Evolutionary conservation across 2,113 vertebrate species (phyloP).

Genomic region (Petrocephalus zakoni): DNA sequence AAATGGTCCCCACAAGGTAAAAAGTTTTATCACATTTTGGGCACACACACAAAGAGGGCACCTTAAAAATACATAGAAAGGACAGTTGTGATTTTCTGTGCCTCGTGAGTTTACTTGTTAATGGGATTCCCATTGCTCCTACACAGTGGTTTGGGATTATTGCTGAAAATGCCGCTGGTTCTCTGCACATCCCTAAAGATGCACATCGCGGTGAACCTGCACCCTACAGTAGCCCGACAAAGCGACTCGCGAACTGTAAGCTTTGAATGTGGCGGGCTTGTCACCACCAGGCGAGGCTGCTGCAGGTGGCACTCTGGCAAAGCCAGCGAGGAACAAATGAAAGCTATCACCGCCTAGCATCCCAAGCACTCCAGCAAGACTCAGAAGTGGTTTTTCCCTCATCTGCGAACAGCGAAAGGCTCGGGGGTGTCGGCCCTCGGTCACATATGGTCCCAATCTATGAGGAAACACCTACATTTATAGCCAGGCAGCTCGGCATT

Average conservation of each 20-base stretch:
- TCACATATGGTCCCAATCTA: constrained; percentile 28
- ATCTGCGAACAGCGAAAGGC: neutral
- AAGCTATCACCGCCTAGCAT: neutral
- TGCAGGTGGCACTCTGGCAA: neutral
- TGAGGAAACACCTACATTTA: constrained; percentile 27
- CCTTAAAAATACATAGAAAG: neutral
- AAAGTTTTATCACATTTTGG: no score
- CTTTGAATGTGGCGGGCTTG: neutral
- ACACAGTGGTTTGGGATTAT: constrained; percentile 11
- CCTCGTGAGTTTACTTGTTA: constrained; percentile 1
- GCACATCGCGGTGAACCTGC: neutral
- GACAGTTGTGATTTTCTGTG: neutral
- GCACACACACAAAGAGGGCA: neutral
- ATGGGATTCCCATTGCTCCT: constrained; percentile 27
- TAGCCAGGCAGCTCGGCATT: constrained; percentile 17
- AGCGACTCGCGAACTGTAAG: neutral
- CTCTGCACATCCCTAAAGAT: neutral
- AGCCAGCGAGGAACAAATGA: neutral
- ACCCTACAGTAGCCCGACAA: neutral
- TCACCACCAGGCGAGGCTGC: neutral
- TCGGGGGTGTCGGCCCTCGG: neutral
- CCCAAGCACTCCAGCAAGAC: neutral
- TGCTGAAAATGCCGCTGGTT: neutral
- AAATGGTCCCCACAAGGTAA: no score
- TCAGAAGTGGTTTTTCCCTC: neutral